Evolutionary conservation across 2,113 vertebrate genomes (phyloP), one percentile per base, ranked within the genome.

Genomic region (Gallinago paraguaiae): DNA sequence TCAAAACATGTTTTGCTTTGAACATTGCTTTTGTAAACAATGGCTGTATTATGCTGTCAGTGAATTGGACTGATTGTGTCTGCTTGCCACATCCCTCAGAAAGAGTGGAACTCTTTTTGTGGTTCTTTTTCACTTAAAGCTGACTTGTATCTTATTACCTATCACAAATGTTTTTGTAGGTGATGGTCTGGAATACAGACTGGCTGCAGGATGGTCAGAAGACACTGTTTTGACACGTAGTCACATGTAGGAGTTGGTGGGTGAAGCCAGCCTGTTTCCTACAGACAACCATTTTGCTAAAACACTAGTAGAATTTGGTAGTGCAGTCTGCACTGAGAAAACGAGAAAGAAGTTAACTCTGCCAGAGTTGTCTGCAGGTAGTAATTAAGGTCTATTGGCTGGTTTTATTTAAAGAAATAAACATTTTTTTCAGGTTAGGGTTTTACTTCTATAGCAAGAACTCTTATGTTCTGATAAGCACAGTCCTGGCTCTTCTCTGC

Each of bases 1-100:
- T 53, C 91, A 91, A 92, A 96, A 89, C 77, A 87, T 95, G 93
- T 72, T 94, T 94, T 95, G 63, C 67, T 80, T 91, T 77, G 61
- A 77, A 65, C 37, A 23, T 35, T n/a, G 70, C 70, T 53, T 79
- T 82, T 72, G 23, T 69, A 59, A 93, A 96, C 87, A 97, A 67
- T 51, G 82, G 25, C 54, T 61, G 1, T 51, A 46, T 85, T 96
- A 11, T 94, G 54, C 43, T 90, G 25, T 46, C 67, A 50, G 23
- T 96, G 94, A 95, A 95, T 94, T 74, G 82, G 33, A 8, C 82
- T 27, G 31, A 88, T 90, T 96, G 82, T 95, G 71, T 61, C 88
- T 63, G 59, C 61, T 76, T n/a, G 35, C 77, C 80, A 43, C 64
- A 68, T 88, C 64, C 51, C 46, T 96, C 56, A 57, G 70, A 11